Evolutionary conservation across 2,888 invertebrate species (phyloP).

Genomic region (Sialis fuliginosa): DNA sequence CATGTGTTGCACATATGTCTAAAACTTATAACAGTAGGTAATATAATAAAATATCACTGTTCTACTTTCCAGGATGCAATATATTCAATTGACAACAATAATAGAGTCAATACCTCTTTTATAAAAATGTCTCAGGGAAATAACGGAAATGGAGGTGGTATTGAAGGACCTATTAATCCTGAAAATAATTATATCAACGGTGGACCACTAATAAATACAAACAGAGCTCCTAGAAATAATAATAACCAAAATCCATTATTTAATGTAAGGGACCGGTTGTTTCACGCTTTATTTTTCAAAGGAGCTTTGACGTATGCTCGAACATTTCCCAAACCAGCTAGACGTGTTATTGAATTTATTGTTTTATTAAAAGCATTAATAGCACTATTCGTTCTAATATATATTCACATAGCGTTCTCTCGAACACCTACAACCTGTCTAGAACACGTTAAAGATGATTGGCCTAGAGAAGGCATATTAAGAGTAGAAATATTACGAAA

Average conservation of each 20-base stretch:
- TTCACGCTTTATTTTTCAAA: conserved; percentile 88
- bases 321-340: conserved; percentile 66
- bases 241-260: conserved; percentile 60
- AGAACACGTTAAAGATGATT: conserved; percentile 68
- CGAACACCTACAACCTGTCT: conserved; percentile 86
- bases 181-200: conserved; percentile 35
- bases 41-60: no score
- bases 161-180: conserved; percentile 22
- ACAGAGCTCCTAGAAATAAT: conserved; percentile 34
- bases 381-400: conserved; percentile 80
- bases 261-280: conserved; percentile 77
- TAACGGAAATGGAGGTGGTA: conserved; percentile 3
- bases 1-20: no score
- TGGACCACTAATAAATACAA: conserved; percentile 33
- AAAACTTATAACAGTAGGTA: no score
- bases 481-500: conserved; percentile 72
- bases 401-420: conserved; percentile 90
- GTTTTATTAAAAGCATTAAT: conserved; percentile 63
- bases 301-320: conserved; percentile 83
- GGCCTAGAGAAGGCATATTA: conserved; percentile 92
- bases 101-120: neutral
- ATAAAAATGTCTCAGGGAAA: conserved; percentile 4
- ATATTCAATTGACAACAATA: neutral
- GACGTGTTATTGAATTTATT: conserved; percentile 70
- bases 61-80: neutral